Percentiles rank a stretch among this genome's conserved stretches.
phyloP scores from a whole-genome alignment of 2,888 invertebrate species.

The Ptilodon capucinus region DNA sequence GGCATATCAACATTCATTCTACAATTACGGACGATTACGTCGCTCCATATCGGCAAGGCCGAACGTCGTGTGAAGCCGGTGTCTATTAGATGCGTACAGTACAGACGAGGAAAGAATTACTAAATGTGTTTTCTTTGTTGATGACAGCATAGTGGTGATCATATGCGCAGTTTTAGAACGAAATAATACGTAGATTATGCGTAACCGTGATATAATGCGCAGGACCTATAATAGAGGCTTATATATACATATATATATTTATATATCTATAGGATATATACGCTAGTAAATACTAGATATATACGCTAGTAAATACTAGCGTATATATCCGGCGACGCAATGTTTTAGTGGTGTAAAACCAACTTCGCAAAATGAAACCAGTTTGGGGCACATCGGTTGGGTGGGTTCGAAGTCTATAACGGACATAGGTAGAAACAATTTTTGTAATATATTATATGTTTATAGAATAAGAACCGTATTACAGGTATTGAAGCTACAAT shows the following conservation, averaged over 20 bases:
- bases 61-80: conserved; percentile 64
- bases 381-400: too few species aligned
- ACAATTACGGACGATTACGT: conserved; percentile 72
- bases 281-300: too few species aligned
- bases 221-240: background rate
- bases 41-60: conserved; percentile 73
- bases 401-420: too few species aligned
- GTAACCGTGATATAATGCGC: background rate
- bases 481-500: background rate
- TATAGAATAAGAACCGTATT: too few species aligned
- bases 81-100: conserved; percentile 49
- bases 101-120: conserved; percentile 42
- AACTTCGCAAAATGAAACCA: too few species aligned
- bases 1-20: conserved; percentile 66
- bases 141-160: conserved; percentile 16
- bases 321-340: too few species aligned
- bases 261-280: too few species aligned
- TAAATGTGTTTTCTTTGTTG: conserved; percentile 37
- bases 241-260: background rate
- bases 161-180: conserved; percentile 16
- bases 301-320: too few species aligned
- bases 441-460: too few species aligned
- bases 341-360: too few species aligned
- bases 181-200: background rate
- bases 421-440: too few species aligned